phyloP scores from a whole-genome alignment of 2,797 vertebrate species.

The Sciurus vulgaris region DNA sequence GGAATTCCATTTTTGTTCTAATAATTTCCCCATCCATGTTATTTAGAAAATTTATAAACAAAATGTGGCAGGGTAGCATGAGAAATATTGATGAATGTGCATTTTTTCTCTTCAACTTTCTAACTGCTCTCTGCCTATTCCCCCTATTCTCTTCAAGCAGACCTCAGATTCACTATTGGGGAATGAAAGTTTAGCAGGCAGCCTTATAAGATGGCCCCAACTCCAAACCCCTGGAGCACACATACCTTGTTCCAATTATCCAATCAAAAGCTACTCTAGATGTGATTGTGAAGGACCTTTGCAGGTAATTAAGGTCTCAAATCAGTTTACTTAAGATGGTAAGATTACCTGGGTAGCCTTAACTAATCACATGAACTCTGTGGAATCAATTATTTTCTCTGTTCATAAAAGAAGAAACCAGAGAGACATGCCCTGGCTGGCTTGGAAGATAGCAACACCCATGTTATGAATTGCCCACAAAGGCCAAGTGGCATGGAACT shows the following conservation, averaged over 20 bases:
- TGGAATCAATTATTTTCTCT: background rate
- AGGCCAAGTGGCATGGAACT: background rate
- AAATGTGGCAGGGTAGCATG: background rate
- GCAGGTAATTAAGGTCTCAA: background rate
- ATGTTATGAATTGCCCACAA: background rate
- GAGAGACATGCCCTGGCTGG: background rate
- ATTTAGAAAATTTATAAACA: constrained; percentile 36
- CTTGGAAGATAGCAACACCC: background rate
- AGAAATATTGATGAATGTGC: background rate
- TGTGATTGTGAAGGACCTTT: background rate
- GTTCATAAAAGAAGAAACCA: background rate
- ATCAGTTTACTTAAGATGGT: background rate
- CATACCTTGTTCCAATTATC: background rate
- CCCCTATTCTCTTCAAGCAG: background rate
- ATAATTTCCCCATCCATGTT: background rate
- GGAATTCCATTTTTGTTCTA: background rate
- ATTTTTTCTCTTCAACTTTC: background rate
- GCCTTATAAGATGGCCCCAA: background rate
- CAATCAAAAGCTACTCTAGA: background rate
- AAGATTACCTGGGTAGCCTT: background rate
- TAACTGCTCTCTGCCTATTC: background rate
- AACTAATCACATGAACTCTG: background rate
- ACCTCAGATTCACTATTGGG: background rate
- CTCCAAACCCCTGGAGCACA: background rate
- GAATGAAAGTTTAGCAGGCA: background rate